phyloP scores from a whole-genome alignment of 2,113 vertebrate species.

The Cottus gobio region DNA sequence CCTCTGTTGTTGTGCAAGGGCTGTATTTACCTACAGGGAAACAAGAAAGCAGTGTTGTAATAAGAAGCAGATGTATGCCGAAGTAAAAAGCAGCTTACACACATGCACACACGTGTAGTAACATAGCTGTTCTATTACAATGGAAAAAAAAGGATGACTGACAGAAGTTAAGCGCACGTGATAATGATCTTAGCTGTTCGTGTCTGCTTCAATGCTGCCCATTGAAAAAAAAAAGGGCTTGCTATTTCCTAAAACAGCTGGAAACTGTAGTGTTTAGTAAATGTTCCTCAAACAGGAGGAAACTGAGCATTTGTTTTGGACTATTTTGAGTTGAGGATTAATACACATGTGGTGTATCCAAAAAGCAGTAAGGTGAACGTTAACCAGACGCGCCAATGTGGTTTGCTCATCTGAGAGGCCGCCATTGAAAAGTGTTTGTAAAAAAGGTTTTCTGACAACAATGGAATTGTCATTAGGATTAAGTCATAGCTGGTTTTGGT shows the following conservation, averaged over 20 bases:
- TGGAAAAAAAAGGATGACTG: not conserved
- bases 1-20: slow-evolving; percentile 89
- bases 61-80: slow-evolving; percentile 11
- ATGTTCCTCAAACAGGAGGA: not conserved
- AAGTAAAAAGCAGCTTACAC: slow-evolving; percentile 15
- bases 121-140: not conserved
- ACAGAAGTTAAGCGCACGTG: not conserved
- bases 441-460: not conserved
- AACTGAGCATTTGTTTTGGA: not conserved
- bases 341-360: not conserved
- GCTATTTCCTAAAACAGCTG: not conserved
- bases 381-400: not conserved
- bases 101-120: not conserved
- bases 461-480: not conserved
- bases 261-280: not conserved
- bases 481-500: not conserved
- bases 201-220: not conserved
- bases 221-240: not conserved
- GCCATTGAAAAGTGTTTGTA: not conserved
- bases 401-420: not conserved
- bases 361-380: too few species aligned
- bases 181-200: not conserved
- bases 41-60: slow-evolving; percentile 43
- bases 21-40: slow-evolving; percentile 85
- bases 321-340: not conserved